Percentiles rank a stretch among this genome's conserved stretches.
phyloP scores from a whole-genome alignment of 64 coral and sea anemone species.

The Stichodactyla helianthus region DNA sequence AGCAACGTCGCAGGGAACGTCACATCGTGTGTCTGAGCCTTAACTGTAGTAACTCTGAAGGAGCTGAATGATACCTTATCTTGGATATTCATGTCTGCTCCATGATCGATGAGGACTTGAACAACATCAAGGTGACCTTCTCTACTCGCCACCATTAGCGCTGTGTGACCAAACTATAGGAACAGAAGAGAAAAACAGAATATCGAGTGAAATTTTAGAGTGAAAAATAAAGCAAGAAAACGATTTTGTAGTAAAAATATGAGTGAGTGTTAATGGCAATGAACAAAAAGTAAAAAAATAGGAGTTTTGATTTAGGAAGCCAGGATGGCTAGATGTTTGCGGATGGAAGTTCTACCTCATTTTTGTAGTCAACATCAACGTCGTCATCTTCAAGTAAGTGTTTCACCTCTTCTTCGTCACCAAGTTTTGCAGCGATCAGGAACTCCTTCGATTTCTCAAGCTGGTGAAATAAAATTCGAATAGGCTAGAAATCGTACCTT shows the following conservation, averaged over 20 bases:
- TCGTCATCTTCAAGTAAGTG: conserved; percentile 58
- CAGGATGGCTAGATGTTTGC: background rate
- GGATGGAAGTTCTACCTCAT: conserved; percentile 50
- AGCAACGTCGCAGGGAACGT: too few species aligned
- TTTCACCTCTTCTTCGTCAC: conserved; percentile 54
- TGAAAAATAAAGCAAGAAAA: conserved; percentile 3
- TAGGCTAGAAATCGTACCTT: background rate
- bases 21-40: too few species aligned
- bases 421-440: conserved; percentile 59
- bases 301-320: background rate
- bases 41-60: background rate
- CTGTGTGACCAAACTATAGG: conserved; percentile 81
- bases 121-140: conserved; percentile 71
- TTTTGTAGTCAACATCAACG: conserved; percentile 62
- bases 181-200: too few species aligned
- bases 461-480: conserved; percentile 24
- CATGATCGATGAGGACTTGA: conserved; percentile 38
- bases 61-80: conserved; percentile 39
- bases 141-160: conserved; percentile 67
- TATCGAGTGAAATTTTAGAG: too few species aligned
- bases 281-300: too few species aligned
- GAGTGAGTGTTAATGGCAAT: too few species aligned
- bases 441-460: conserved; percentile 61
- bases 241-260: too few species aligned
- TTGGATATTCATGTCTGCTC: conserved; percentile 59